These are phyloP conservation scores for Onychomys torridus DNA, from an alignment of 2,797 vertebrate species.

Conservation along the genomic window DNA sequence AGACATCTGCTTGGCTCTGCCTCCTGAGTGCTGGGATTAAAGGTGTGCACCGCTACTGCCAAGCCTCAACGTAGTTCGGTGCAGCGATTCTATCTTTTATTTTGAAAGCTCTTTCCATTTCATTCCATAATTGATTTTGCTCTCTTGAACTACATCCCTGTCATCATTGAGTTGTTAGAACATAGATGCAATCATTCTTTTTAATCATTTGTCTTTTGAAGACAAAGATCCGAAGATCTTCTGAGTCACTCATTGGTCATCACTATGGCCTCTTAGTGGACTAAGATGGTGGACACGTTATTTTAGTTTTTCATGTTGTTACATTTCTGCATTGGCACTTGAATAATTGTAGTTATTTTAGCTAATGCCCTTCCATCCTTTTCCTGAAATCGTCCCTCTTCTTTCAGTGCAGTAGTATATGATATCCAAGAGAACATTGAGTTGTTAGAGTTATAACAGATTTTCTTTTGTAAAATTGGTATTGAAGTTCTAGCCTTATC, in stretches of 20 bases:
- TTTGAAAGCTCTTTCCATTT: background rate
- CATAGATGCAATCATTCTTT: background rate
- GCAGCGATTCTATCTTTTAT: background rate
- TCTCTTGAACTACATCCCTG: background rate
- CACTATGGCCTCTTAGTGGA: too few species aligned
- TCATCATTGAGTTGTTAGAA: background rate
- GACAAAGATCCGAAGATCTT: background rate
- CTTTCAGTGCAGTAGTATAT: background rate
- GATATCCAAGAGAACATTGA: background rate
- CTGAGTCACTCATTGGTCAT: background rate
- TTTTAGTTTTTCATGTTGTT: background rate
- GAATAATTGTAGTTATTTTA: background rate
- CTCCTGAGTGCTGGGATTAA: too few species aligned
- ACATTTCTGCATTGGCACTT: background rate
- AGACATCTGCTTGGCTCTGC: too few species aligned
- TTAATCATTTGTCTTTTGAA: background rate
- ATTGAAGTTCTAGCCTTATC: too few species aligned
- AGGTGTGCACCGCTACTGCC: too few species aligned
- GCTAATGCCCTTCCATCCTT: background rate
- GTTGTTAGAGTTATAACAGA: background rate
- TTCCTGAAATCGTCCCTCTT: background rate
- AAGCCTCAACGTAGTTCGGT: too few species aligned
- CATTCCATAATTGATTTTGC: background rate
- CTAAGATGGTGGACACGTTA: background rate
- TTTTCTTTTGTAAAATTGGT: background rate